Evolutionary conservation across 2,888 invertebrate genomes (phyloP).

Genomic region (Aphidius colemani): DNA sequence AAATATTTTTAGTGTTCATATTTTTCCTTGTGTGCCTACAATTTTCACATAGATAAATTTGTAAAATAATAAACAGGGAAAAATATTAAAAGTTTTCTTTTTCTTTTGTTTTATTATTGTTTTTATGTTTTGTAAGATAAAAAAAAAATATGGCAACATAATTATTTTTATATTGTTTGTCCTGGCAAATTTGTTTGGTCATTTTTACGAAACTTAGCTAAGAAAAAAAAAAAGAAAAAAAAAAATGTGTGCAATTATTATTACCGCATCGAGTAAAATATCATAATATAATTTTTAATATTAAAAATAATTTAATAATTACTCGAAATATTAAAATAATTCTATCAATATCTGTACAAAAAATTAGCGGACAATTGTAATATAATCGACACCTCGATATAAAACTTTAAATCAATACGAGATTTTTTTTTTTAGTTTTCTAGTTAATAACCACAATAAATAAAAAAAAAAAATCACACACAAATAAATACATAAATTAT

Average conservation of each 20-base stretch:
- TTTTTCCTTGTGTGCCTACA: conserved; percentile 11
- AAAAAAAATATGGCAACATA: neutral
- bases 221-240: conserved; percentile 17
- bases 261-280: neutral
- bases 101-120: neutral
- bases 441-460: neutral
- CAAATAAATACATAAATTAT: neutral
- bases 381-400: neutral
- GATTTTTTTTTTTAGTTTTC: neutral
- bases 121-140: neutral
- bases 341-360: conserved; percentile 14
- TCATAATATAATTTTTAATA: conserved; percentile 1
- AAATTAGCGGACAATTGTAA: conserved; percentile 7
- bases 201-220: conserved; percentile 2
- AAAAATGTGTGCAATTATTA: conserved; percentile 12
- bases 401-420: neutral
- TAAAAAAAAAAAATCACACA: neutral
- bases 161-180: conserved; percentile 18
- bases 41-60: neutral
- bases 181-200: neutral
- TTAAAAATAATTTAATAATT: conserved; percentile 4
- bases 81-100: neutral
- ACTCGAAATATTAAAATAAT: conserved; percentile 6
- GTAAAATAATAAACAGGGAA: neutral
- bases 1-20: neutral